Evolutionary conservation across 2,113 vertebrate species (phyloP).

Genomic region (Microcebus ravelobensis): DNA sequence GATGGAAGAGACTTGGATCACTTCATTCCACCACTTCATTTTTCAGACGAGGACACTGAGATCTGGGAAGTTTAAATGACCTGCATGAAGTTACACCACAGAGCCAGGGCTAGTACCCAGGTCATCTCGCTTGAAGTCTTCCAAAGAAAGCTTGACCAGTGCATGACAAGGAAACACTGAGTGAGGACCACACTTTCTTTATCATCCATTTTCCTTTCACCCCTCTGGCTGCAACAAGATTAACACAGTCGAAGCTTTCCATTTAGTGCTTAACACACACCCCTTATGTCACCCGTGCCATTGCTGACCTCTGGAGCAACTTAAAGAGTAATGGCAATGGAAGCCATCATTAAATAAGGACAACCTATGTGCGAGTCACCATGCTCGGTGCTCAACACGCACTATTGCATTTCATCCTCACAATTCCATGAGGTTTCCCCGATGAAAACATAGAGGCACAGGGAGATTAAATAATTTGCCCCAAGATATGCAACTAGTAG

Average conservation of each 20-base stretch:
- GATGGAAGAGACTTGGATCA: neutral
- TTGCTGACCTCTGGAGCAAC: neutral
- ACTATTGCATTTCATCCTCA: neutral
- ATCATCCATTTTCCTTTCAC: neutral
- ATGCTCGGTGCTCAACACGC: rapidly evolving
- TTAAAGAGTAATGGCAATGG: neutral
- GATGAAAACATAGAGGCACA: neutral
- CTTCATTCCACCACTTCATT: neutral
- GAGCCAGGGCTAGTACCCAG: neutral
- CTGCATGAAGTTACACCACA: neutral
- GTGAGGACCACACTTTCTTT: neutral
- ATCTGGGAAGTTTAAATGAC: neutral
- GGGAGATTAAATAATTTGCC: neutral
- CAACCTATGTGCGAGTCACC: neutral
- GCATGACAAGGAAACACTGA: neutral
- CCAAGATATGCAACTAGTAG: neutral
- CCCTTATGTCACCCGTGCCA: neutral
- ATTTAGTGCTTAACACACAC: neutral
- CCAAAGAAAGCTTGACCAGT: neutral
- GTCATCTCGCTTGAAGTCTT: neutral
- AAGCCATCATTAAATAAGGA: neutral
- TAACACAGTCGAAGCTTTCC: neutral
- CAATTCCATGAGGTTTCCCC: neutral
- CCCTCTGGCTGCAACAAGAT: neutral
- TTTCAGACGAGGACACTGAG: conserved; percentile 31